These are phyloP conservation scores for Echeneis naucrates DNA, from an alignment of 2,797 vertebrate genomes.

Conservation along the genomic window DNA sequence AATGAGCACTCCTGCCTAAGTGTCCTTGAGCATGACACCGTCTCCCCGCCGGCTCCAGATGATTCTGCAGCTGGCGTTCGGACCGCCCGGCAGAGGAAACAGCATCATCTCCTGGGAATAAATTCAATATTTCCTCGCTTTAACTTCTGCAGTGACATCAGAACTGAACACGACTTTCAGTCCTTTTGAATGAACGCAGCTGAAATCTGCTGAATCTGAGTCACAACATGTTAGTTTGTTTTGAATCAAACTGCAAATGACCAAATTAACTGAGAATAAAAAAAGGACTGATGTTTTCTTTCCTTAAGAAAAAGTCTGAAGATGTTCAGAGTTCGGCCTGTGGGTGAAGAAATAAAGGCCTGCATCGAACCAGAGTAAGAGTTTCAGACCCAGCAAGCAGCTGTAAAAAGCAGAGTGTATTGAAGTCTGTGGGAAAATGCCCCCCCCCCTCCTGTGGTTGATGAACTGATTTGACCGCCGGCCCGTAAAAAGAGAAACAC, in stretches of 20 bases:
- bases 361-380: too few relatives aligned
- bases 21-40: conserved; percentile 19
- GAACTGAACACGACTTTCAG: neutral
- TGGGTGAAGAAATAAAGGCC: too few relatives aligned
- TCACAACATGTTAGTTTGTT: neutral
- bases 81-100: neutral
- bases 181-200: neutral
- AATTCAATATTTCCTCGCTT: neutral
- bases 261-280: too few relatives aligned
- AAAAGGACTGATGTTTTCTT: too few relatives aligned
- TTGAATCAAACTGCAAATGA: neutral
- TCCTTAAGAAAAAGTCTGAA: too few relatives aligned
- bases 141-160: neutral
- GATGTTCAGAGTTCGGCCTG: too few relatives aligned
- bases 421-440: too few relatives aligned
- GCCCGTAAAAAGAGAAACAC: too few relatives aligned
- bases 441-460: too few relatives aligned
- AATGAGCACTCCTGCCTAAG: neutral
- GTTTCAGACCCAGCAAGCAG: too few relatives aligned
- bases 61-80: neutral
- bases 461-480: too few relatives aligned
- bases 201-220: neutral
- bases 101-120: neutral
- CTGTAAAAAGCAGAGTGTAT: too few relatives aligned
- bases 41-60: neutral